phyloP scores from a whole-genome alignment of 2,797 vertebrate species.

The Acipenser ruthenus region DNA sequence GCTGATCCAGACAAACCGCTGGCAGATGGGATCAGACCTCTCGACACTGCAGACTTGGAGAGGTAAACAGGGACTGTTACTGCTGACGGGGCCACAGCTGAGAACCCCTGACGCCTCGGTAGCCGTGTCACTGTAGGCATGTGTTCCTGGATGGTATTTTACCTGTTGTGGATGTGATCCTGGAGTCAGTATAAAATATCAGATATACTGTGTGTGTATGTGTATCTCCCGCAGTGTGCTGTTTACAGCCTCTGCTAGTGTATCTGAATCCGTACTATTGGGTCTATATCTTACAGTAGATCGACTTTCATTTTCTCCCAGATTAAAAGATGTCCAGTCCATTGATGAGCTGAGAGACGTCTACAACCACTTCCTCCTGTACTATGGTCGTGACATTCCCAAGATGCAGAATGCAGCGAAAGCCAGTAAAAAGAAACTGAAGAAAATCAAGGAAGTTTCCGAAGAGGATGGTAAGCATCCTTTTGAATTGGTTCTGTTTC shows the following conservation, averaged over 20 bases:
- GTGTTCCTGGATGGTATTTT: too few relatives aligned
- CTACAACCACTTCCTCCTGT: conserved; percentile 95
- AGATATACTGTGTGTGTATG: too few relatives aligned
- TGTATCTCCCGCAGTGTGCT: too few relatives aligned
- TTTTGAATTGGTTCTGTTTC: not conserved
- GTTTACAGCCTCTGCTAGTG: too few relatives aligned
- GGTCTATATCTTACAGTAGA: too few relatives aligned
- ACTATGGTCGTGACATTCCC: conserved; percentile 95
- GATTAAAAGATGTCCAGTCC: conserved; percentile 92
- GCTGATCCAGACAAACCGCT: conserved; percentile 96
- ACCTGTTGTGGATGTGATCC: not conserved
- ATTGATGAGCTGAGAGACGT: conserved; percentile 93
- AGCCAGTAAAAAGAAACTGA: conserved; percentile 79
- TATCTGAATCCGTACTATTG: too few relatives aligned
- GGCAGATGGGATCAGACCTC: conserved; percentile 87
- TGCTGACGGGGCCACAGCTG: too few relatives aligned
- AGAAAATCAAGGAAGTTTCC: conserved; percentile 79
- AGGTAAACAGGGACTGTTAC: conserved; percentile 51
- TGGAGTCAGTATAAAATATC: not conserved
- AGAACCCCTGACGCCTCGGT: too few relatives aligned
- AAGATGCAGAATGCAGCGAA: conserved; percentile 96
- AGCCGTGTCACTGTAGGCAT: too few relatives aligned
- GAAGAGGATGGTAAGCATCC: conserved; percentile 68
- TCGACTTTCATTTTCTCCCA: conserved; percentile 24
- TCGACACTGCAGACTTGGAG: conserved; percentile 93